Conservation (phyloP, 2,797 vertebrate genomes). For the Melanotaenia nigrans region DNA sequence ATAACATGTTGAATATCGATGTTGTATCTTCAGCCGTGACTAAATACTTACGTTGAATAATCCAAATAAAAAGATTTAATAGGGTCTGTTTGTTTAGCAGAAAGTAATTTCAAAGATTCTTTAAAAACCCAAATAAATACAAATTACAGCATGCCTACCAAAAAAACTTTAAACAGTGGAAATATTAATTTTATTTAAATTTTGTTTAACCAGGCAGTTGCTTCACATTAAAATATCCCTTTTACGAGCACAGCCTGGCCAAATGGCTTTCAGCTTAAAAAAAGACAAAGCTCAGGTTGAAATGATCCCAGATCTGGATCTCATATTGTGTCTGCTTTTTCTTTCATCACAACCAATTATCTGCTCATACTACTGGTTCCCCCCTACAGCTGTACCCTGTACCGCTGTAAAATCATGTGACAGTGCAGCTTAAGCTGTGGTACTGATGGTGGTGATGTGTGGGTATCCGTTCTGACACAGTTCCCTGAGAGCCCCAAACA, state of each 20-base stretch:
- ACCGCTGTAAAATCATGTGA: not conserved
- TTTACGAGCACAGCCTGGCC: too few species aligned
- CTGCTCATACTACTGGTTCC: constrained; percentile 7
- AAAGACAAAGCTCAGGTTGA: not conserved
- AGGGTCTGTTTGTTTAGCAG: too few species aligned
- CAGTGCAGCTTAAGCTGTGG: constrained; percentile 37
- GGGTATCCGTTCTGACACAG: constrained; percentile 66
- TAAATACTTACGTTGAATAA: not conserved
- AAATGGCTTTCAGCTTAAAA: too few species aligned
- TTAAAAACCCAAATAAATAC: not conserved
- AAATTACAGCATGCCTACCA: not conserved
- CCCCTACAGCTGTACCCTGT: constrained; percentile 25
- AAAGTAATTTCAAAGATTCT: too few species aligned
- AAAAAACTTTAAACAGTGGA: not conserved
- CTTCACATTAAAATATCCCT: too few species aligned
- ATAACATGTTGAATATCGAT: not conserved
- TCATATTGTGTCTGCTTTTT: not conserved
- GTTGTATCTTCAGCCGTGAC: not conserved
- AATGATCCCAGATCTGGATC: not conserved
- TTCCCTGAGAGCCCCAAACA: constrained; percentile 84
- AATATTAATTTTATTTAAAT: not conserved
- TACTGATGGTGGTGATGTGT: constrained; percentile 49
- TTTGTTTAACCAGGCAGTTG: too few species aligned
- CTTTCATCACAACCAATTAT: not conserved
- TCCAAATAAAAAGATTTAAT: not conserved